Conservation (phyloP, 2,888 invertebrate species). For the Seira sanloemensis region DNA sequence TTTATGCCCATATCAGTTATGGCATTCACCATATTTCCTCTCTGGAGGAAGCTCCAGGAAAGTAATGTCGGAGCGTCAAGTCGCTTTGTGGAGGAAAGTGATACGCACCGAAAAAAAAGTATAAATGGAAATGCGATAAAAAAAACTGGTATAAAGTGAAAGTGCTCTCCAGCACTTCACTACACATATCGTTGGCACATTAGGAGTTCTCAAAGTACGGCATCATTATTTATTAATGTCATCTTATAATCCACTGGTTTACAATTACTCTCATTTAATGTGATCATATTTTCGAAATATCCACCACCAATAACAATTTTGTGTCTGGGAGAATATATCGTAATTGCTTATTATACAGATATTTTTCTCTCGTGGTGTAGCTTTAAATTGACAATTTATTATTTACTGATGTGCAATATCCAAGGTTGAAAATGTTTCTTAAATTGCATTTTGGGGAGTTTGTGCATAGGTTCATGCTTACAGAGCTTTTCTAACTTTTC, state of each 20-base stretch:
- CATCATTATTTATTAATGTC: not conserved
- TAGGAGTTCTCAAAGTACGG: not conserved
- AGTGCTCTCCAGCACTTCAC: not conserved
- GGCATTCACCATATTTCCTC: not conserved
- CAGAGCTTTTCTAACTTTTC: no score
- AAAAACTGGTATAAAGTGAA: not conserved
- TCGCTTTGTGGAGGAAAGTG: not conserved
- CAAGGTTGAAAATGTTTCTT: no score
- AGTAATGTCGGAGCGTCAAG: not conserved
- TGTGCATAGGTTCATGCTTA: no score
- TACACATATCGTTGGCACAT: no score
- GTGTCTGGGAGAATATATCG: not conserved
- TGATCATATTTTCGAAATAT: not conserved
- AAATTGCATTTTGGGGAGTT: no score
- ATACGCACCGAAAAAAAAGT: not conserved
- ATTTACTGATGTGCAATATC: no score
- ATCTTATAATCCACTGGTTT: not conserved
- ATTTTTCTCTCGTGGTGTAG: no score
- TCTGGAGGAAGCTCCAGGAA: not conserved
- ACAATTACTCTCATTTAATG: not conserved
- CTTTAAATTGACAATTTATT: no score
- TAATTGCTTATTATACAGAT: no score
- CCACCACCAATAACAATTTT: not conserved
- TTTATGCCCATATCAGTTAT: not conserved
- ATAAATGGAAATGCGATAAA: not conserved